Conservation (phyloP, 2,113 vertebrate species). For the Otocyon megalotis region DNA sequence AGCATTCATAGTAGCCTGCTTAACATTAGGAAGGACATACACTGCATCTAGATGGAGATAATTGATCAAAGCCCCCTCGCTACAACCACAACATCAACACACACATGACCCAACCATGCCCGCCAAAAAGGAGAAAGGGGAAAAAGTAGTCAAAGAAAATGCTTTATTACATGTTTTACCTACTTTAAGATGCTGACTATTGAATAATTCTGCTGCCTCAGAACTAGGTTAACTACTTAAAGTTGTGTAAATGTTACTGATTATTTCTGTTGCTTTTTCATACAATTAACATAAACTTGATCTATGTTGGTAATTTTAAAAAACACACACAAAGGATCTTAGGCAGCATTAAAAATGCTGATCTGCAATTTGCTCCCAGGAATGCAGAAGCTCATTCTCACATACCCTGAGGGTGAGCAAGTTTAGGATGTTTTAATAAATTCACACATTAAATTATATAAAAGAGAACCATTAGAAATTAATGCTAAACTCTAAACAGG, state of each 20-base stretch:
- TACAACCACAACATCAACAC: not conserved
- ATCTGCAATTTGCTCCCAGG: slow-evolving; percentile 80
- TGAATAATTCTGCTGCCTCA: slow-evolving; percentile 81
- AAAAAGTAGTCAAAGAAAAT: slow-evolving; percentile 56
- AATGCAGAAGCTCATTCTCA: slow-evolving; percentile 75
- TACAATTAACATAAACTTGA: slow-evolving; percentile 88
- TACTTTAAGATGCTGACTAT: slow-evolving; percentile 82
- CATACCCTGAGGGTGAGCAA: slow-evolving; percentile 64
- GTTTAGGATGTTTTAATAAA: slow-evolving; percentile 83
- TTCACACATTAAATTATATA: slow-evolving; percentile 78
- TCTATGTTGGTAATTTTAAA: slow-evolving; percentile 85
- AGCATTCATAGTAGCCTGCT: not conserved
- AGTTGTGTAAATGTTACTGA: slow-evolving; percentile 85
- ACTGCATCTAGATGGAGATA: slow-evolving; percentile 36
- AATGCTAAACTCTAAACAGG: slow-evolving; percentile 78
- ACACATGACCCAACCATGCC: not conserved
- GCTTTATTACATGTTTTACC: slow-evolving; percentile 70
- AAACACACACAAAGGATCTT: slow-evolving; percentile 74
- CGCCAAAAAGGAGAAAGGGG: not conserved
- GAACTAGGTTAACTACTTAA: slow-evolving; percentile 85
- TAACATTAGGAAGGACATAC: slow-evolving; percentile 57
- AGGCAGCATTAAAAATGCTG: slow-evolving; percentile 86
- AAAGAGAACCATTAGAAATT: slow-evolving; percentile 82
- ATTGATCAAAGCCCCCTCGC: slow-evolving; percentile 21
- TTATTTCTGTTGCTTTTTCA: slow-evolving; percentile 84